Evolutionary conservation across 2,888 invertebrate genomes (phyloP), one percentile per base, ranked within the genome.

Genomic region (Xestoiulus laeticollis): DNA sequence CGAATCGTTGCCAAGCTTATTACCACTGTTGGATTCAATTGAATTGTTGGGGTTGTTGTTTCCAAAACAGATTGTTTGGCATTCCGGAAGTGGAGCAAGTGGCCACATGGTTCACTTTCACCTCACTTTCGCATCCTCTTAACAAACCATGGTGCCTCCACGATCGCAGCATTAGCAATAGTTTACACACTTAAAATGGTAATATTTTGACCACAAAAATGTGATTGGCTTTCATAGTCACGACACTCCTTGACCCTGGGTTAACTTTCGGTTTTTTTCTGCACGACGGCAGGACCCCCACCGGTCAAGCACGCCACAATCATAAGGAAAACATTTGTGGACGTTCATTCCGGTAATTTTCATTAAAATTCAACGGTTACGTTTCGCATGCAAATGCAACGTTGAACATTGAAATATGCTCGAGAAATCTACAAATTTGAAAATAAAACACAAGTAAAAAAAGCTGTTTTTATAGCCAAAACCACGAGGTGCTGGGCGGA

Each of bases 181-280:
- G 78, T 78, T 78, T 78, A 78, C 78, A 78, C 78, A 6, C 30
- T 78, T 26, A 6, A 78, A 30, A 78, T 78, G 78, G 30, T 78
- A 78, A 78, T 78, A 30, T 78, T 78, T 78, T 30, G 30, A 78
- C 78, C 78, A 14, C 78, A 78, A 78, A 78, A 78, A 78, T 78
- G 78, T 78, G 78, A 78, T 78, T 78, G 78, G 78, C 30, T 78
- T 78, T 78, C 78, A 30, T 30, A 78, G 78, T 78, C 78, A 78
- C 78, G 78, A 78, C 78, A 78, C 30, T 26, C 68, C 78, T 30
- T 78, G 30, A 30, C 30, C 78, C 30, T 5, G 4, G 22, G 78
- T 30, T 14, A 30, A 78, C 30, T 30, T 78, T 78, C 78, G 26
- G 26, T 78, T 78, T 78, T 78, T 22, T 14, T 22, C 12, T 5